phyloP scores from a whole-genome alignment of 2,797 vertebrate genomes.

The Falco naumanni region DNA sequence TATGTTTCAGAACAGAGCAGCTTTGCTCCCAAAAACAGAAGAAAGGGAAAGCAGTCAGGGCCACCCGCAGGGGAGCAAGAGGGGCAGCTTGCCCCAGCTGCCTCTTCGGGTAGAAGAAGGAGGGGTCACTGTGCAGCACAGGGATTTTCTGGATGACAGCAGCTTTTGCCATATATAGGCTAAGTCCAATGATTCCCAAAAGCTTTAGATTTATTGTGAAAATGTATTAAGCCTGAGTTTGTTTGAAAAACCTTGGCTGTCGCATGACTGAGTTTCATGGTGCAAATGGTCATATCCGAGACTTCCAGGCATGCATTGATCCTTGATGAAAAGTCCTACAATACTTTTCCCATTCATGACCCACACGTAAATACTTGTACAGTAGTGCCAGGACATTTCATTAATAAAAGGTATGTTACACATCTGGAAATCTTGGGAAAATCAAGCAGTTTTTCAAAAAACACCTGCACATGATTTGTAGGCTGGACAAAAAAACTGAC shows the following conservation, averaged over 20 bases:
- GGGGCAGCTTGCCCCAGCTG: neutral
- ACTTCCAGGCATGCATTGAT: neutral
- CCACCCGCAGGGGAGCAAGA: neutral
- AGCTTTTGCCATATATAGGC: neutral
- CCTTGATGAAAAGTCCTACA: neutral
- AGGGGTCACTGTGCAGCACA: neutral
- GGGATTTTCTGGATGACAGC: neutral
- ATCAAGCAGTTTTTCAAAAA: neutral
- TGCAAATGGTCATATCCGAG: neutral
- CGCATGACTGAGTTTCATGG: neutral
- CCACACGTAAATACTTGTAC: neutral
- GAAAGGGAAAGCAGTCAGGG: neutral
- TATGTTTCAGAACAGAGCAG: neutral
- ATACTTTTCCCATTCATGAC: neutral
- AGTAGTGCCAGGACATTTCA: neutral
- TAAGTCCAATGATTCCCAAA: neutral
- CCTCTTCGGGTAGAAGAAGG: neutral
- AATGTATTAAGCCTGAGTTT: neutral
- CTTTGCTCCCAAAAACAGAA: neutral
- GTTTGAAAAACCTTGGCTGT: neutral
- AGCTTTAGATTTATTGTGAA: neutral
- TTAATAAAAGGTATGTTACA: neutral
- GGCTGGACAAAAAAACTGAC: neutral
- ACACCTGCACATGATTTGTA: neutral
- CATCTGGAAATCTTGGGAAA: neutral